These are phyloP conservation scores for Zaprionus lineosus DNA, from an alignment of 2,888 invertebrate species.

Conservation along the genomic window DNA sequence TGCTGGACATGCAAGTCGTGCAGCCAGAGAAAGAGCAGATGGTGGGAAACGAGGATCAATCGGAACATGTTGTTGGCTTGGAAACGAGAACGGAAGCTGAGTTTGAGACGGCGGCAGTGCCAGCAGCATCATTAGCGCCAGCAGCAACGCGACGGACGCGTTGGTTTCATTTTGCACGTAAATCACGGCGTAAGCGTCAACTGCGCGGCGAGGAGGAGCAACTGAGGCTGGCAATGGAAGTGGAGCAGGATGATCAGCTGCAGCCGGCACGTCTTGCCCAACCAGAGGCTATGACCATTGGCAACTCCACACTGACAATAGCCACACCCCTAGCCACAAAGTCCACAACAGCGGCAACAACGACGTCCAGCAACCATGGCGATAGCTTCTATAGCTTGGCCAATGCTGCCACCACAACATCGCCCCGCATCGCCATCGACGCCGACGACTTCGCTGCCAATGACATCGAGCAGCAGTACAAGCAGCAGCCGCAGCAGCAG, in stretches of 20 bases:
- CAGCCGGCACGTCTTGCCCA: slow-evolving; percentile 63
- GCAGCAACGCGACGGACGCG: slow-evolving; percentile 37
- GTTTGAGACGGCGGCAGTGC: not conserved
- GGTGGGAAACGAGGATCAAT: slow-evolving; percentile 5
- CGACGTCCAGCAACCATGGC: slow-evolving; percentile 47
- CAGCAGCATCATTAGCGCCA: not conserved
- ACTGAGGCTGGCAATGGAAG: slow-evolving; percentile 28
- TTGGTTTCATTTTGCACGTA: slow-evolving; percentile 63
- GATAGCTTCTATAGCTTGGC: slow-evolving; percentile 77
- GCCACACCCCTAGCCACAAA: slow-evolving; percentile 39
- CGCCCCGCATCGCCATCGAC: not conserved
- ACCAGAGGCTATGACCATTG: slow-evolving; percentile 69
- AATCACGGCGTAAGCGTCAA: slow-evolving; percentile 41
- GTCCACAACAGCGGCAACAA: slow-evolving; percentile 11
- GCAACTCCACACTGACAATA: slow-evolving; percentile 71
- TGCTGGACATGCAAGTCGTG: slow-evolving; percentile 82
- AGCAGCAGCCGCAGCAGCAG: slow-evolving; percentile 51
- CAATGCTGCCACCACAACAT: slow-evolving; percentile 6
- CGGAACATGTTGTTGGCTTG: not conserved
- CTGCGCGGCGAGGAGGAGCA: slow-evolving; percentile 38
- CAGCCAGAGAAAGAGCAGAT: slow-evolving; percentile 66
- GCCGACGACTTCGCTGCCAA: slow-evolving; percentile 5
- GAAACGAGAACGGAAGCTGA: not conserved
- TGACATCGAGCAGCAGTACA: slow-evolving; percentile 47
- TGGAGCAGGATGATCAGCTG: slow-evolving; percentile 10